Conservation (phyloP, 2,888 invertebrate species). For the Drosophila greeni region DNA sequence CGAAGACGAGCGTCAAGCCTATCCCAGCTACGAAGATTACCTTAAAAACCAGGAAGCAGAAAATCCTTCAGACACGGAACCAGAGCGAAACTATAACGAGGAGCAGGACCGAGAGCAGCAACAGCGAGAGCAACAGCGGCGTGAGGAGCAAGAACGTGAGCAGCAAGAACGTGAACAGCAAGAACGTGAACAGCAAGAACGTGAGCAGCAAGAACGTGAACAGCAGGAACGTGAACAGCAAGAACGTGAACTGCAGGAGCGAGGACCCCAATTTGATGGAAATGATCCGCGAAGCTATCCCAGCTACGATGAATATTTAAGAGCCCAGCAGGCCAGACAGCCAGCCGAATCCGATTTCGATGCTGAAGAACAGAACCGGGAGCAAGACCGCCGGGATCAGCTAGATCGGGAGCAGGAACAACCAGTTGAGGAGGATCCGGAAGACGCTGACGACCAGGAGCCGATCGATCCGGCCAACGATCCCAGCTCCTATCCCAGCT, state of each 20-base stretch:
- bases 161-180: slow-evolving; percentile 2
- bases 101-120: slow-evolving; percentile 24
- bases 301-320: slow-evolving; percentile 16
- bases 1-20: background rate
- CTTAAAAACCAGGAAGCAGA: slow-evolving; percentile 2
- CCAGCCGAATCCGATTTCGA: background rate
- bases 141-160: slow-evolving; percentile 27
- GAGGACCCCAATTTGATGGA: slow-evolving; percentile 4
- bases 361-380: slow-evolving; percentile 14
- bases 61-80: background rate
- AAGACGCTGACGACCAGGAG: background rate
- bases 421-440: background rate
- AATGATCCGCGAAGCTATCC: slow-evolving; percentile 14
- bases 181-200: slow-evolving; percentile 16
- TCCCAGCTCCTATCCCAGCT: slow-evolving; percentile 17
- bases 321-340: slow-evolving; percentile 5
- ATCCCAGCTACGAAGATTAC: slow-evolving; percentile 24
- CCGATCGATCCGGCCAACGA: background rate
- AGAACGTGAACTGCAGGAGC: slow-evolving; percentile 9
- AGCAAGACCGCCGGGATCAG: slow-evolving; percentile 13
- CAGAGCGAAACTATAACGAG: slow-evolving; percentile 14
- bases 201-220: slow-evolving; percentile 20
- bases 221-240: slow-evolving; percentile 14
- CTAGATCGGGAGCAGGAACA: slow-evolving; percentile 6
- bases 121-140: slow-evolving; percentile 1